phyloP scores from a whole-genome alignment of 2,888 invertebrate species.

The Bimastos eiseni region DNA sequence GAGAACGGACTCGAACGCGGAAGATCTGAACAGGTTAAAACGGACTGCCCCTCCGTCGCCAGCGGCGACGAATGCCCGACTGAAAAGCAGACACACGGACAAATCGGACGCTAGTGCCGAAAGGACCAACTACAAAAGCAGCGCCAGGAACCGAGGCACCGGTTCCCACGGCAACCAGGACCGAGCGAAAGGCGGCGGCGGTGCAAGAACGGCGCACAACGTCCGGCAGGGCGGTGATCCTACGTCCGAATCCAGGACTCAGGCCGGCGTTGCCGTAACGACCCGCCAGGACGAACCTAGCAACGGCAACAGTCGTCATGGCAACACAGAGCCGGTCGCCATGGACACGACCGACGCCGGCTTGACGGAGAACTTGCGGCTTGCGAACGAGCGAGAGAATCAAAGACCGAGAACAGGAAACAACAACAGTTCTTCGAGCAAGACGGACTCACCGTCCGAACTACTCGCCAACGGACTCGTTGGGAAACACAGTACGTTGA shows the following conservation, averaged over 20 bases:
- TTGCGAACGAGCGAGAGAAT: not conserved
- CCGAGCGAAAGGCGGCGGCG: not conserved
- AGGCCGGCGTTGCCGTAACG: not conserved
- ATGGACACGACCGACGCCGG: not conserved
- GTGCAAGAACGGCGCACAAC: not conserved
- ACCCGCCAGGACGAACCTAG: not conserved
- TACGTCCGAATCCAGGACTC: not conserved
- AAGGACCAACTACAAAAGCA: not conserved
- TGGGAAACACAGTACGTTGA: slow-evolving; percentile 7
- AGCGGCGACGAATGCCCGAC: not conserved
- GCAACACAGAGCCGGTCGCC: not conserved
- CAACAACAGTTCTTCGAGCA: not conserved
- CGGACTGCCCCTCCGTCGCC: not conserved
- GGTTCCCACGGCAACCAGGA: slow-evolving; percentile 3
- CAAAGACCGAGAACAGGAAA: not conserved
- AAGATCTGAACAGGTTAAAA: not conserved
- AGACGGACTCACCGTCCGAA: not conserved
- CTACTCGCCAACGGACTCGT: slow-evolving; percentile 21
- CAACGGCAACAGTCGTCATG: not conserved
- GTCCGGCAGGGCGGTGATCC: not conserved
- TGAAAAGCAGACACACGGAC: slow-evolving; percentile 16
- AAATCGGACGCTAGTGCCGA: not conserved
- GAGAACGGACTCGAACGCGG: not conserved
- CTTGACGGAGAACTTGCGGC: not conserved
- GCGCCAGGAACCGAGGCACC: not conserved